Conservation (phyloP, 2,113 vertebrate species). For the Glaucidium brasilianum region DNA sequence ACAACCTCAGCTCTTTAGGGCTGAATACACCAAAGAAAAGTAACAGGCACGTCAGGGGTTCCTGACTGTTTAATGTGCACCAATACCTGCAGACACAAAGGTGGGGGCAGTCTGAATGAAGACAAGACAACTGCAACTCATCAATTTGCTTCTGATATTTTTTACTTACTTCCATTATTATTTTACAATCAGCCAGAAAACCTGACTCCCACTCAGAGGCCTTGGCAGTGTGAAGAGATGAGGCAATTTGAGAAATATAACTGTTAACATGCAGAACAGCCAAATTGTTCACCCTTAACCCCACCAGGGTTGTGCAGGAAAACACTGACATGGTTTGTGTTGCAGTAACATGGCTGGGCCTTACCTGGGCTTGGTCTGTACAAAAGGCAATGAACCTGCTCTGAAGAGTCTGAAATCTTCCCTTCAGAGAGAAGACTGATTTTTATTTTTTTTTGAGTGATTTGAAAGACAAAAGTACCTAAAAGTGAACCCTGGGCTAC, state of each 20-base stretch:
- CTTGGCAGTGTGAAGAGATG: neutral
- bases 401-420: neutral
- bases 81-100: neutral
- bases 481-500: neutral
- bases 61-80: neutral
- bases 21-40: neutral
- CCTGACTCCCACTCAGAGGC: neutral
- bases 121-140: neutral
- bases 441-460: neutral
- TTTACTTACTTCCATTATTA: neutral
- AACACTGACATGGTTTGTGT: rapidly evolving
- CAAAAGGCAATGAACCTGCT: neutral
- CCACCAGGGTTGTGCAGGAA: neutral
- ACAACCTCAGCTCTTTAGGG: neutral
- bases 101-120: neutral
- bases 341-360: neutral
- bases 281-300: neutral
- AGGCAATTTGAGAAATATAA: neutral
- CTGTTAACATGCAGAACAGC: neutral
- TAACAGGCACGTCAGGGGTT: neutral
- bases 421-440: neutral
- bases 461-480: neutral
- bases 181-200: neutral
- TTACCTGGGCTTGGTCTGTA: neutral
- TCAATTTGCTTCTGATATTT: neutral